phyloP scores from a whole-genome alignment of 1,140 invertebrate species.

The Heliothis subflexa region DNA sequence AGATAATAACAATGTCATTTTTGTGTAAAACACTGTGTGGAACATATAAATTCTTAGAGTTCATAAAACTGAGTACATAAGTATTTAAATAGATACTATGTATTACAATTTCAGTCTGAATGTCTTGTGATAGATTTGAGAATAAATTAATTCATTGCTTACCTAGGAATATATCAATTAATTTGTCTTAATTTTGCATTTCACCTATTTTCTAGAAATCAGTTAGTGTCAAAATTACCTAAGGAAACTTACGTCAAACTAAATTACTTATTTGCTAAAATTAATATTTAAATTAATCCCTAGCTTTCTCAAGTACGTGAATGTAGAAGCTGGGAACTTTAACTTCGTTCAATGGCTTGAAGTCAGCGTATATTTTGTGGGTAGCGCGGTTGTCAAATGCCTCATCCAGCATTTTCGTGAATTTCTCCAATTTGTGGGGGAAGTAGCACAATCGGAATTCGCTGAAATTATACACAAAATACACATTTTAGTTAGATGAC shows the following conservation, averaged over 20 bases:
- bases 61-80: too few species aligned
- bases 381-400: slow-evolving; percentile 89
- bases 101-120: too few species aligned
- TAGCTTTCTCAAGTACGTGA: slow-evolving; percentile 91
- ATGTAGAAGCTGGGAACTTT: slow-evolving; percentile 93
- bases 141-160: too few species aligned
- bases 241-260: background rate
- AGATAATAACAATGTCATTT: background rate
- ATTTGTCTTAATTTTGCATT: too few species aligned
- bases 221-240: too few species aligned
- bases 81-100: too few species aligned
- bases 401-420: slow-evolving; percentile 90
- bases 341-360: slow-evolving; percentile 89
- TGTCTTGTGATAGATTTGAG: too few species aligned
- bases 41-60: too few species aligned
- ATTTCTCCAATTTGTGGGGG: slow-evolving; percentile 91
- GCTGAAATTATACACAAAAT: slow-evolving; percentile 81
- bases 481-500: too few species aligned
- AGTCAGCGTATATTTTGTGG: slow-evolving; percentile 93
- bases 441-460: slow-evolving; percentile 95
- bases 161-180: too few species aligned
- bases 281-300: slow-evolving; percentile 29
- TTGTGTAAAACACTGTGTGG: too few species aligned
- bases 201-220: too few species aligned
- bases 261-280: slow-evolving; percentile 25